Evolutionary conservation across 1,140 invertebrate species (phyloP), one percentile per base, ranked within the genome.

Genomic region (Phocides pigmalion): DNA sequence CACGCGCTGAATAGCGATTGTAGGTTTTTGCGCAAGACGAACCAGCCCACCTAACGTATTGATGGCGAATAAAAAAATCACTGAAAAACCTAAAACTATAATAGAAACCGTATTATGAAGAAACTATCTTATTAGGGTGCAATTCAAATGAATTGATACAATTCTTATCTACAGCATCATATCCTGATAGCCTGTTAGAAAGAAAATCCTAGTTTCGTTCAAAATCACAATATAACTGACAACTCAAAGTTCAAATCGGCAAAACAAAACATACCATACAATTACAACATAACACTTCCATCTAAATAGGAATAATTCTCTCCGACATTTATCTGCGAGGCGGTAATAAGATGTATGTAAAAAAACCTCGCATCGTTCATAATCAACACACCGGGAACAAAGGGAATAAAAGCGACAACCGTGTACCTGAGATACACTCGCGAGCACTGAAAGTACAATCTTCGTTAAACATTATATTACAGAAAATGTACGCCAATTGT

Each of bases 311-410:
- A 56, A 56, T 56, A 56, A 56, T 56, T 56, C 51, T 16, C 19
- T 25, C 54, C 17, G 16, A 63, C 59, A 66, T 71, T 58, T 67
- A 62, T 68, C 53, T 62, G 4, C 16, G 14, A 61, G 17, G 49
- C 51, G 62, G 66, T 64, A 68, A 72, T 68, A 68, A 68, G 37
- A 56, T 37, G 58, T 51, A 32, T 46, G 56, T 54, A 68, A 51
- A 68, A n/a, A 68, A 72, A 72, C 58, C 49, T 63, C 16, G 62
- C 64, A 72, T 76, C 59, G 66, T 62, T 76, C 73, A 76, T 76
- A 76, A 76, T 76, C 70, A 76, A 70, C 67, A 22, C 54, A 51
- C 25, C 46, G 20, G 39, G 62, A 69, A 66, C 64, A 70, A 76
- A 66, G 59, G 61, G 70, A 64, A 72, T 72, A 76, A 72, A 72